Evolutionary conservation across 2,113 vertebrate species (phyloP), one percentile per base, ranked within the genome.

Genomic region (Elgaria multicarinata): DNA sequence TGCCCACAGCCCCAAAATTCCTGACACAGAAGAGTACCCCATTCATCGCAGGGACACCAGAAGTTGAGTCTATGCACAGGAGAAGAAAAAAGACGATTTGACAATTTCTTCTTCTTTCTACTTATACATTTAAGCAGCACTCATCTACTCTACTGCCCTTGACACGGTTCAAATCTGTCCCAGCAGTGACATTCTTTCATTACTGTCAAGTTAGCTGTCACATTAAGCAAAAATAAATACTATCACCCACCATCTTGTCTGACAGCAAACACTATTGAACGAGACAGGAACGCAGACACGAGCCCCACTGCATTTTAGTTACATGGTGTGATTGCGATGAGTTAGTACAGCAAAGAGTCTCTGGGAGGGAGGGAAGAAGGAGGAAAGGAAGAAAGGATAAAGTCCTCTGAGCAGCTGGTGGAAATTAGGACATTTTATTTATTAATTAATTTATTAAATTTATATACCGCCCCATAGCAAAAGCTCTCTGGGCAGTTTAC

Each of bases 261-360:
- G 42, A 89, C 67, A 89, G 7, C 53, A 71, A 86, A 2, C 6
- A 64, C 58, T 83, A 75, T n/a, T 46, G 50, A 62, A 0, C 0
- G 42, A 93, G 31, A 3, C n/a, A 80, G 39, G 82, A 84, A 90
- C 1, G 0, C 9, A 79, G 28, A 89, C 16, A 87, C 87, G 69
- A 91, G 18, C 69, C 86, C 28, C 64, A 86, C 22, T 86, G 71
- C 71, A 83, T 77, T 86, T 91, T 6, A 89, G 76, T 85, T 81
- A 24, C 50, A 64, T 22, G 77, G 71, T 16, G 83, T 36, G 76
- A 33, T 33, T 86, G 66, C 87, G 83, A 92, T 87, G 87, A 87
- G 84, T 87, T 77, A 81, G 83, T 2, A 0, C 18, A 16, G 0
- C 75, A 55, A 42, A 92, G 86, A 75, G 10, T 62, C 20, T 24